Base-by-base conservation (phyloP, 2,888 invertebrate genomes). In the Odontocerum albicorne region DNA sequence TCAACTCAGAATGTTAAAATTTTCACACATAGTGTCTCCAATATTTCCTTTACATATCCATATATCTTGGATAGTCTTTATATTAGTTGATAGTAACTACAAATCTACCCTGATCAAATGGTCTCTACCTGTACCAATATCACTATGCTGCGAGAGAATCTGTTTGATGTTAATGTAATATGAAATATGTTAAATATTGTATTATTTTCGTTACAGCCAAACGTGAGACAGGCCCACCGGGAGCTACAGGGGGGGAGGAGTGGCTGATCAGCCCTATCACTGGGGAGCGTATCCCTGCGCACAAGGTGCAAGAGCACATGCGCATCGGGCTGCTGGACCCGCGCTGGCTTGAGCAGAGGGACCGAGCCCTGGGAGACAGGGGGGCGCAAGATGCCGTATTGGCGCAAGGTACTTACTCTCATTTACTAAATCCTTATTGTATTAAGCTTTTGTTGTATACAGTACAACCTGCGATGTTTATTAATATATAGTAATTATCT, bases 261-360 rank as follows among this genome's bases (percentile, higher is more conserved):
- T 98, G 88, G 79, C 85, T 98, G 49, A 94, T 99, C 61, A 99
- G 98, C 1, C 99, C 98, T 0, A 93, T 99, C 67, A 99, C 98
- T 1, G 97, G 97, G 32, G 98, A 99, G 72, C 88, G 91, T 70
- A 96, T 99, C 65, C 96, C 96, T 0, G 96, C 96, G 0, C 92
- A 91, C 67, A 96, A 99, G 74, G 91, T 99, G 55, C 95, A 95
- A 55, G 96, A 99, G 66, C 99, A 99, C 74, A 94, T 99, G 86
- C 88, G 96, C 63, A 96, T 96, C 71, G 96, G 96, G 13, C 75
- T 98, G 63, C 73, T 98, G 64, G 97, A 98, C 83, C 96, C 96
- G 12, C 87, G 96, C 65, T 98, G 97, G 96, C 89, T 97, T 58
- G 97, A 99, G 72, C 96, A 97, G 70, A 82, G 96, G 10, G 97